Base-by-base conservation (phyloP, 2,113 vertebrate genomes). In the Rana temporaria region DNA sequence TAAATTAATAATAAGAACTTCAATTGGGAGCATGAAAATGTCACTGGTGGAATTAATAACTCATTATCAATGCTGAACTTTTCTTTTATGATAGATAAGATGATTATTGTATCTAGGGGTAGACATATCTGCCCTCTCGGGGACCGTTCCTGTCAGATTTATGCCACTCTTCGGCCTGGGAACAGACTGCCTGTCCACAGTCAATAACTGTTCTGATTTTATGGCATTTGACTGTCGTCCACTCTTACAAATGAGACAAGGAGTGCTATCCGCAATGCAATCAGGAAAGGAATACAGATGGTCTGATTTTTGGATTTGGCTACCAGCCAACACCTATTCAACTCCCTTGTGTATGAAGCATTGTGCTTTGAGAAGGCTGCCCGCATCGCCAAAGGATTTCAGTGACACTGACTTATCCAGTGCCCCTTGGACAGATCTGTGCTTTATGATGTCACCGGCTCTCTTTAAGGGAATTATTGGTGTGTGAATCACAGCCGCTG, bases 381-480 rank as follows among this genome's bases (percentile, higher is more conserved):
- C 57, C 68, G 72, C 68, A 48, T 42, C n/a, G 5, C 48, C 12
- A 57, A 30, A 68, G 17, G 22, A 48, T 57, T 15, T 32, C 32
- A 30, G 63, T 65, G 71, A 83, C 72, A 60, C 53, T 76, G 81
- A 83, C 81, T 30, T 20, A 76, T 76, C 81, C 53, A 68, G 30
- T 75, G 71, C 72, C 32, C 52, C 68, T 75, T 32, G 63, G 63
- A 76, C 34, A 56, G 53, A 76, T 66, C 63, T 59, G 64, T 83
- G 63, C 22, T 83, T 83, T 75, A 83, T 83, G 63, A 75, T 67
- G 81, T 67, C 81, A 83, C 72, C 12, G 26, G 24, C 26, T 53
- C 81, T 60, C 60, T 83, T 76, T 38, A 68, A 72, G 71, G 71
- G 63, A 76, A 42, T 83, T 83, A 83, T 83, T 42, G 55, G 64